A percentile compares a stretch with the other conserved stretches of the same genome.
Conservation (phyloP, 2,113 vertebrate genomes). For the Condylura cristata region DNA sequence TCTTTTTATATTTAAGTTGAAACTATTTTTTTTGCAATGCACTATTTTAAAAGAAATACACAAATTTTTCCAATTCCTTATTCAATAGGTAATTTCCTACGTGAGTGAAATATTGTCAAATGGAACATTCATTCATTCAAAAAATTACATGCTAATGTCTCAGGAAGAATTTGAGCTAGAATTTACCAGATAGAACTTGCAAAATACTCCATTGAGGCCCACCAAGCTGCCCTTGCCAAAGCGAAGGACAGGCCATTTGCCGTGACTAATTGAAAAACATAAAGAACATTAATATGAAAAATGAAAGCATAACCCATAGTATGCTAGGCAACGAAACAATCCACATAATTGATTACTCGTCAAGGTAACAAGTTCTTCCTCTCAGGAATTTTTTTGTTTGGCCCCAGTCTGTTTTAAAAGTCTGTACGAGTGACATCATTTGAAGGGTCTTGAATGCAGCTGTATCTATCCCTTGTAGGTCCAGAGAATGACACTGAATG, state of each 20-base stretch:
- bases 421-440: constrained; percentile 25
- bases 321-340: constrained; percentile 66
- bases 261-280: constrained; percentile 86
- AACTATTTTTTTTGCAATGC: constrained; percentile 42
- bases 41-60: background rate
- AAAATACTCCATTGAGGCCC: constrained; percentile 65
- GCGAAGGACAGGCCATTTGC: constrained; percentile 85
- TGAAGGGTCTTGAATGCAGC: constrained; percentile 15
- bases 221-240: constrained; percentile 81
- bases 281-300: constrained; percentile 86
- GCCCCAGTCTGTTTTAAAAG: constrained; percentile 37
- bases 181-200: constrained; percentile 69
- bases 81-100: constrained; percentile 38
- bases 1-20: constrained; percentile 56
- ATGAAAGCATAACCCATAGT: constrained; percentile 79
- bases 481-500: background rate
- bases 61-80: background rate
- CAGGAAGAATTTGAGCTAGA: constrained; percentile 70
- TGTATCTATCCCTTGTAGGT: background rate
- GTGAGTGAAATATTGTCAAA: constrained; percentile 37
- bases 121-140: constrained; percentile 39
- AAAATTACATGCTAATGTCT: constrained; percentile 69
- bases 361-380: constrained; percentile 12
- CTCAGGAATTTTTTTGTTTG: constrained; percentile 34
- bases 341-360: constrained; percentile 59